phyloP scores from a whole-genome alignment of 2,113 vertebrate species.

The Scomber colias region DNA sequence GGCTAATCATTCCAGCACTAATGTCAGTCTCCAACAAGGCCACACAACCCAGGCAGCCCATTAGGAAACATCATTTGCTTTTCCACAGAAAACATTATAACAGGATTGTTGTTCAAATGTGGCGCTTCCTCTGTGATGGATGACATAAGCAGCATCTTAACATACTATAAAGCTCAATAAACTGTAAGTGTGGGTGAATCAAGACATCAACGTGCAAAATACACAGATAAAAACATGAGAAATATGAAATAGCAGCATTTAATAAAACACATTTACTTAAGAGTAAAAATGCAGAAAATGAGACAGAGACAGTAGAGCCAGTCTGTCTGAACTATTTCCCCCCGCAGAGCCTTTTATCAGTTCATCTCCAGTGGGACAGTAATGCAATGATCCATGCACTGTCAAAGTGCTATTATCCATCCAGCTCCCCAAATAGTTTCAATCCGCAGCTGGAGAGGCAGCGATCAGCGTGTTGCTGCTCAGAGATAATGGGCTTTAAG shows the following conservation, averaged over 20 bases:
- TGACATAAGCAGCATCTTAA: neutral
- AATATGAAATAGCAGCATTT: neutral
- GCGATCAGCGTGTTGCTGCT: slow-evolving; percentile 31
- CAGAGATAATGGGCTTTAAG: slow-evolving; percentile 53
- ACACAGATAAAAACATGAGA: neutral
- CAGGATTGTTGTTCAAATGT: neutral
- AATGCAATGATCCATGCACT: slow-evolving; percentile 62
- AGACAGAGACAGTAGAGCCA: neutral
- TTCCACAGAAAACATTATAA: neutral
- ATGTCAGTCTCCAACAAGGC: too few relatives aligned
- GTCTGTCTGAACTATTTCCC: slow-evolving; percentile 4
- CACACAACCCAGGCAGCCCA: too few relatives aligned
- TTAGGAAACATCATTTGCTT: neutral
- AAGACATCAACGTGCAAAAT: neutral
- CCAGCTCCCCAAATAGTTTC: slow-evolving; percentile 48
- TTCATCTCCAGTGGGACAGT: slow-evolving; percentile 52
- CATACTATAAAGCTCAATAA: neutral
- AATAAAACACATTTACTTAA: neutral
- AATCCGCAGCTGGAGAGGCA: slow-evolving; percentile 35
- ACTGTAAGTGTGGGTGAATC: neutral
- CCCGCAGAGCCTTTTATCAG: slow-evolving; percentile 48
- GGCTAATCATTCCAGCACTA: neutral
- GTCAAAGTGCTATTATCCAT: slow-evolving; percentile 47
- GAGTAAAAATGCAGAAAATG: neutral
- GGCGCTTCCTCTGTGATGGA: neutral